phyloP scores from a whole-genome alignment of 1,140 invertebrate species.

The Drosophila guanche region DNA sequence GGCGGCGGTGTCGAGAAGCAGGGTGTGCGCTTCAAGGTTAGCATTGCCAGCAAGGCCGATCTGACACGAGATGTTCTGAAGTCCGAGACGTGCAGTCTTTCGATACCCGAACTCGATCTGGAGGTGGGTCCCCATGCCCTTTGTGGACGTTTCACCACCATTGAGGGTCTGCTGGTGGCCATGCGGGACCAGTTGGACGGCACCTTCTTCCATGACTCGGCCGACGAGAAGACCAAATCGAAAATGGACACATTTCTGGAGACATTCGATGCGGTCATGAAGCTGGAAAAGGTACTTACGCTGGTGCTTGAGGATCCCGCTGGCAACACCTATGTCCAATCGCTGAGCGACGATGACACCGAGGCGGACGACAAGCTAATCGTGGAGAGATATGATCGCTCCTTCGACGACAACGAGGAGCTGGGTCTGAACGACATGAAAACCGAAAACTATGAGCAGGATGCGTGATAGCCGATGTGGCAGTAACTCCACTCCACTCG shows the following conservation, averaged over 20 bases:
- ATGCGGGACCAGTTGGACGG: constrained; percentile 90
- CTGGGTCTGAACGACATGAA: constrained; percentile 99
- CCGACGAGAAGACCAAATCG: constrained; percentile 85
- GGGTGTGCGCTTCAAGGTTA: constrained; percentile 91
- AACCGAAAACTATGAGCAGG: constrained; percentile 87
- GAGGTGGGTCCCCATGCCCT: constrained; percentile 92
- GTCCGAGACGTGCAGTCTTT: constrained; percentile 95
- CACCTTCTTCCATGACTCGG: constrained; percentile 91
- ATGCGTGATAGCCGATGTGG: constrained; percentile 45
- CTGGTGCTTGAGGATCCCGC: constrained; percentile 97
- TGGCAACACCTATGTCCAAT: constrained; percentile 98
- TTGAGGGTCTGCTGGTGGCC: constrained; percentile 92
- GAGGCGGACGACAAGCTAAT: constrained; percentile 88
- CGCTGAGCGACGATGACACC: constrained; percentile 90
- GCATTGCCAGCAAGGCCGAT: constrained; percentile 90
- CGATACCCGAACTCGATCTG: constrained; percentile 95
- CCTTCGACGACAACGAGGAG: constrained; percentile 96
- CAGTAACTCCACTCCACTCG: no score
- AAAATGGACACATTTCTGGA: constrained; percentile 86
- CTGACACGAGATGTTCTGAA: constrained; percentile 97
- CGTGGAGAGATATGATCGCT: constrained; percentile 92
- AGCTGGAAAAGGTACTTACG: constrained; percentile 87
- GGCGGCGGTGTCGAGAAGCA: constrained; percentile 94
- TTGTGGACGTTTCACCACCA: constrained; percentile 97
- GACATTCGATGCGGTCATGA: constrained; percentile 89